phyloP scores from a whole-genome alignment of 1,140 invertebrate genomes.

The Pachypeltis micranthus region DNA sequence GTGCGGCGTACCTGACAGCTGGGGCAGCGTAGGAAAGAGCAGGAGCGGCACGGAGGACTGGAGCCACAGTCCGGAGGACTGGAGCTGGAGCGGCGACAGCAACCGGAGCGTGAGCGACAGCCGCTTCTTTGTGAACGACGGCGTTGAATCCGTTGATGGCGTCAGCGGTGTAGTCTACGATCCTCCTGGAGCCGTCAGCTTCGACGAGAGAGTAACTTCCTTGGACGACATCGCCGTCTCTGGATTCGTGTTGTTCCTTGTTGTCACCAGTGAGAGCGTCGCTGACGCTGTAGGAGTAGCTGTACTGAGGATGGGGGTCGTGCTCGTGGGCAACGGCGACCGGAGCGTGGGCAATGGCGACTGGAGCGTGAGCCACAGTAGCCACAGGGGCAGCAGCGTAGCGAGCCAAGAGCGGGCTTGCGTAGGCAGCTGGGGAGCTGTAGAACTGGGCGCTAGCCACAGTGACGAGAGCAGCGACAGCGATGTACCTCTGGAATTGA shows the following conservation, averaged over 20 bases:
- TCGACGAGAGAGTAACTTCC: conserved; percentile 43
- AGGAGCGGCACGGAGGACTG: not conserved
- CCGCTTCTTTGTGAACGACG: conserved; percentile 37
- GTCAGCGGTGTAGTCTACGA: conserved; percentile 46
- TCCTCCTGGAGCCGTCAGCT: conserved; percentile 45
- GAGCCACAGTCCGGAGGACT: not conserved
- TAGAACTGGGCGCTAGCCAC: not conserved
- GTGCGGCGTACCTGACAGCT: not conserved
- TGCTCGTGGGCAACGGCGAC: not conserved
- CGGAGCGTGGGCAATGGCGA: not conserved
- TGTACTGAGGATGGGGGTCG: conserved; percentile 38
- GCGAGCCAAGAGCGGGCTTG: not conserved
- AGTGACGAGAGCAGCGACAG: not conserved
- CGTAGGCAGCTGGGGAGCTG: not conserved
- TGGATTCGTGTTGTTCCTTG: conserved; percentile 39
- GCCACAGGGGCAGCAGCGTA: not conserved
- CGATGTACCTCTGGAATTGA: not conserved
- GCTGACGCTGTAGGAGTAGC: conserved; percentile 40
- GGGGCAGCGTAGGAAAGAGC: not conserved
- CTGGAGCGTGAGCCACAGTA: not conserved
- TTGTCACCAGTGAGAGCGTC: conserved; percentile 41
- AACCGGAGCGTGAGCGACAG: not conserved
- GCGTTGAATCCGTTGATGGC: conserved; percentile 47
- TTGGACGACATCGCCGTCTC: conserved; percentile 40
- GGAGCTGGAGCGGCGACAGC: not conserved